These are phyloP conservation scores for Myripristis murdjan DNA, from an alignment of 2,797 vertebrate genomes.

Conservation along the genomic window DNA sequence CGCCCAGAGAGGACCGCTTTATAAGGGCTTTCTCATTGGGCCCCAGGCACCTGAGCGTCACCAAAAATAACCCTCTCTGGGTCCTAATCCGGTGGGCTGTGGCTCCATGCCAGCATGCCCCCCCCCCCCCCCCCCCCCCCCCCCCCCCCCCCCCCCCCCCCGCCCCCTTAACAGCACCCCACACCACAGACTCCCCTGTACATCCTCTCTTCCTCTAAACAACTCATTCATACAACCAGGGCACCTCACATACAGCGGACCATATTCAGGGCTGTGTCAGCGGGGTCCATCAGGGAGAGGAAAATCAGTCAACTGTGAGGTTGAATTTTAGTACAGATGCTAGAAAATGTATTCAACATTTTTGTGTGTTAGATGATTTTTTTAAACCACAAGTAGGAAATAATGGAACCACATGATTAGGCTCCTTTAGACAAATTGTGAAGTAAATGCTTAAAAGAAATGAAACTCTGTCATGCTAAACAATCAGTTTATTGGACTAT, in stretches of 20 bases:
- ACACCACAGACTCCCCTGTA: constrained; percentile 13
- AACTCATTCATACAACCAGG: constrained; percentile 15
- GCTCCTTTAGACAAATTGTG: too few species aligned
- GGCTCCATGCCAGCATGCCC: constrained; percentile 60
- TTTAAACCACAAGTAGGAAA: background rate
- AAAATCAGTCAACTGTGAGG: too few species aligned
- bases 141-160: too few species aligned
- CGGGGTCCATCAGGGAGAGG: too few species aligned
- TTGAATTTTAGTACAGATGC: too few species aligned
- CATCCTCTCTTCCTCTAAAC: background rate
- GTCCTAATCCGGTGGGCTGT: constrained; percentile 44
- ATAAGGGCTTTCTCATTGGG: constrained; percentile 79
- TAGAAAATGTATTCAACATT: too few species aligned
- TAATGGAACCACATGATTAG: background rate
- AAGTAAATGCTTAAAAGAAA: too few species aligned
- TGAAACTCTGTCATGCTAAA: background rate
- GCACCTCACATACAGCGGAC: background rate
- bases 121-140: too few species aligned
- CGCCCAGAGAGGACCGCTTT: constrained; percentile 78
- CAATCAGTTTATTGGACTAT: background rate
- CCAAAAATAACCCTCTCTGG: constrained; percentile 80
- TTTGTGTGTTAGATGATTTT: background rate
- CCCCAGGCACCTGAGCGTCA: constrained; percentile 67
- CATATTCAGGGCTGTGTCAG: background rate
- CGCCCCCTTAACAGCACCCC: constrained; percentile 25